phyloP scores from a whole-genome alignment of 2,797 vertebrate genomes.

The Anableps anableps region DNA sequence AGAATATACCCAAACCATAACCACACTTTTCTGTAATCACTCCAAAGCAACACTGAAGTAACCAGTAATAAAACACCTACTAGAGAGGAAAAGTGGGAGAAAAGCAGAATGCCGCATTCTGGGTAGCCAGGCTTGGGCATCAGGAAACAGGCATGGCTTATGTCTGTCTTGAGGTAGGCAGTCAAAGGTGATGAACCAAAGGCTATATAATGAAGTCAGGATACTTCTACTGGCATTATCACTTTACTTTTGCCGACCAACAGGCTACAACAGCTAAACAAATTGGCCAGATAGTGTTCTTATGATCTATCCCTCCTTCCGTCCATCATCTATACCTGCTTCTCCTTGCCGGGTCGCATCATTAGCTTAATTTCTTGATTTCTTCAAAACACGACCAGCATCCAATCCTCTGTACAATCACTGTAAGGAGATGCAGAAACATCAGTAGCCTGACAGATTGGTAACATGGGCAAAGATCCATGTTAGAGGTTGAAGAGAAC shows the following conservation, averaged over 20 bases:
- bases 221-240: too few species aligned
- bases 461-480: slow-evolving; percentile 36
- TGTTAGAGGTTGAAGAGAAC: slow-evolving; percentile 57
- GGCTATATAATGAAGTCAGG: too few species aligned
- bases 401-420: slow-evolving; percentile 13
- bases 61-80: neutral
- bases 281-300: neutral
- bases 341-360: neutral
- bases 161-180: neutral
- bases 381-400: neutral
- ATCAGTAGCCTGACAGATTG: slow-evolving; percentile 47
- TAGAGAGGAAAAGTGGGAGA: neutral
- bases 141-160: neutral
- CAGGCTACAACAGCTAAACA: neutral
- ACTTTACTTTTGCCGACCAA: neutral
- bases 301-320: neutral
- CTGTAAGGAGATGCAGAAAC: slow-evolving; percentile 26
- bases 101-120: neutral
- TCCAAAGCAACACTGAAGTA: neutral
- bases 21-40: neutral
- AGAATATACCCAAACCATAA: neutral
- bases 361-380: neutral
- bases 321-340: neutral
- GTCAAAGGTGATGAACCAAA: neutral
- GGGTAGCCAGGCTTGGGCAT: neutral